Conservation (phyloP, 2,113 vertebrate genomes). For the Dipodomys ordii region DNA sequence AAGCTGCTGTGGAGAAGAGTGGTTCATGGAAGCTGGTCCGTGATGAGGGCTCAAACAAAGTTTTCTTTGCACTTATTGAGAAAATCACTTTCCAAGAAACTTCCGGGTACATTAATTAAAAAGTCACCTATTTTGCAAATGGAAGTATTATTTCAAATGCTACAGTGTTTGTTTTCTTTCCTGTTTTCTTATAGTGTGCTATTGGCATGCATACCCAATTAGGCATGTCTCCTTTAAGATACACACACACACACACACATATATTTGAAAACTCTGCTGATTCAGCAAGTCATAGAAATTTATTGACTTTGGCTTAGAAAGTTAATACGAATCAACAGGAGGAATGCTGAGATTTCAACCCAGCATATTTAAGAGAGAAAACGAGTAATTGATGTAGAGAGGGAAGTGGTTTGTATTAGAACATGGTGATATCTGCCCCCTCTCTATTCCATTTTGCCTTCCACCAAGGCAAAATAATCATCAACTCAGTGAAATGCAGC, state of each 20-base stretch:
- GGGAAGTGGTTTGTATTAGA: constrained; percentile 48
- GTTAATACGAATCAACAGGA: constrained; percentile 62
- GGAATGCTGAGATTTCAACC: constrained; percentile 74
- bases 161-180: neutral
- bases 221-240: constrained; percentile 65
- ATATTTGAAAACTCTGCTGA: constrained; percentile 26
- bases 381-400: constrained; percentile 60
- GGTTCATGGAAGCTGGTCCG: constrained; percentile 21
- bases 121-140: constrained; percentile 57
- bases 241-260: too few species aligned
- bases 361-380: constrained; percentile 59
- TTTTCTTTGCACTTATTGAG: constrained; percentile 67
- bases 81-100: constrained; percentile 71
- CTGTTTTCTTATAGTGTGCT: neutral
- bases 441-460: neutral
- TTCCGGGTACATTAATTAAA: constrained; percentile 50
- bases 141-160: constrained; percentile 43
- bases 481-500: constrained; percentile 6
- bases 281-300: constrained; percentile 62
- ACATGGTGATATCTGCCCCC: constrained; percentile 18
- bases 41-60: constrained; percentile 56
- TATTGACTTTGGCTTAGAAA: constrained; percentile 70
- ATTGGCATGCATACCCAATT: constrained; percentile 32
- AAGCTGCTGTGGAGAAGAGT: neutral
- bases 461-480: constrained; percentile 35